Evolutionary conservation across 53 echinoderm and acorn worm genomes (phyloP), one percentile per base, ranked within the genome.

Genomic region (Temnopleurus reevesii): DNA sequence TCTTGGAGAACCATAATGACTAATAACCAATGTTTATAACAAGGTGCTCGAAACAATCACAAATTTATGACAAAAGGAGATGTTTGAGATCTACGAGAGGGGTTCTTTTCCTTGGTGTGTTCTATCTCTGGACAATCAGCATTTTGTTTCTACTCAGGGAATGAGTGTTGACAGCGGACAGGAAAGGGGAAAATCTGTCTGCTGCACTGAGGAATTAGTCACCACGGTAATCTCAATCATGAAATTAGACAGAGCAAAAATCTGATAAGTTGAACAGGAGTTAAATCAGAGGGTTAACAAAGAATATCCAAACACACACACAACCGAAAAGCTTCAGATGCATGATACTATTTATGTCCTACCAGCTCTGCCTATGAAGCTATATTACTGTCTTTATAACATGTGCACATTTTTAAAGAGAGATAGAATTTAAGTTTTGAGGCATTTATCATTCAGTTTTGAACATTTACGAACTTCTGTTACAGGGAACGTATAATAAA

Each of bases 121-220:
- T 71, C 1, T 43, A 43, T 71, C 71, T 71, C 71, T 38, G 71
- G 71, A 71, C 71, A 71, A 71, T 71, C 71, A 71, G 41, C 71
- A 71, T 71, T 71, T n/a, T 71, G 71, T 71, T 71, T 71, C 71
- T 71, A 5, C 71, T 71, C 51, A 19, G 80, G 80, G 80, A 80
- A 51, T 80, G 51, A 51, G 30, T 49, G 51, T 13, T 80, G 80
- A 80, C 80, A 80, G 80, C 80, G 80, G 51, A 47, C 80, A 80
- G 80, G 80, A 80, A 80, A 28, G 5, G 80, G 80, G 80, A 80
- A 71, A 80, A 80, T 80, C 80, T 80, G 80, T 51, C 80, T 46
- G 51, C 46, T 80, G 28, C 49, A 17, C 46, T 80, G 80, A 10
- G 13, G 80, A 51, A 46, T 80, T 80, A 80, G 80, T 80, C 80